phyloP scores from a whole-genome alignment of 2,888 invertebrate species.

The Galerucella pusilla region DNA sequence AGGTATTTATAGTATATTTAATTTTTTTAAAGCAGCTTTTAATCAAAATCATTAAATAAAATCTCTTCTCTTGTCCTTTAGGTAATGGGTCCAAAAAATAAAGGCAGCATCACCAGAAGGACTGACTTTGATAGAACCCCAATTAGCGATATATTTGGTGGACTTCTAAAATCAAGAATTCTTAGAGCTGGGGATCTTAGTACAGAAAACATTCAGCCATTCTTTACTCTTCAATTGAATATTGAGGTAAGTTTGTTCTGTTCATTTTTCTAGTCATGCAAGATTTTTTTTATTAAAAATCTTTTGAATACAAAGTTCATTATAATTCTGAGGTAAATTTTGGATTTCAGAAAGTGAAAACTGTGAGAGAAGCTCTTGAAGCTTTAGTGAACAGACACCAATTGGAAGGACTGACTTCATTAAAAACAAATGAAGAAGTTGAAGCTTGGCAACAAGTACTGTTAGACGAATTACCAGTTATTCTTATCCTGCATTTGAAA shows the following conservation, averaged over 20 bases:
- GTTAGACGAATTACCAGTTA: conserved; percentile 88
- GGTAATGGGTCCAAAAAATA: conserved; percentile 87
- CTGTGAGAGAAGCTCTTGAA: conserved; percentile 89
- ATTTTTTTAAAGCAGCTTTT: no score
- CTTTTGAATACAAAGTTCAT: not conserved
- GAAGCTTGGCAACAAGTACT: conserved; percentile 92
- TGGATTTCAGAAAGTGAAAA: conserved; percentile 76
- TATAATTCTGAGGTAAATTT: conserved; percentile 1
- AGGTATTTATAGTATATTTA: conserved; percentile 55
- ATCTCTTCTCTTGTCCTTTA: no score
- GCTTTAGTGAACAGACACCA: conserved; percentile 86
- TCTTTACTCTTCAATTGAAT: conserved; percentile 94
- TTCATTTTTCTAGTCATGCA: not conserved
- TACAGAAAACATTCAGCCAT: conserved; percentile 94
- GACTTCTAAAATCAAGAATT: conserved; percentile 87
- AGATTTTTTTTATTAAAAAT: not conserved
- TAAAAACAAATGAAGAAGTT: conserved; percentile 82
- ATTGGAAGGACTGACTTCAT: conserved; percentile 86
- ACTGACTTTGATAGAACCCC: conserved; percentile 87
- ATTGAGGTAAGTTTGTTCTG: conserved; percentile 77
- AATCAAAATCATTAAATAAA: no score
- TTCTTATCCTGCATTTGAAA: conserved; percentile 91
- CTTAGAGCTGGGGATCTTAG: conserved; percentile 79
- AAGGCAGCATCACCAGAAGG: conserved; percentile 87
- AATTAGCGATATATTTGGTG: conserved; percentile 92